Evolutionary conservation across 2,797 vertebrate species (phyloP).

Genomic region (Pseudochaenichthys georgianus): DNA sequence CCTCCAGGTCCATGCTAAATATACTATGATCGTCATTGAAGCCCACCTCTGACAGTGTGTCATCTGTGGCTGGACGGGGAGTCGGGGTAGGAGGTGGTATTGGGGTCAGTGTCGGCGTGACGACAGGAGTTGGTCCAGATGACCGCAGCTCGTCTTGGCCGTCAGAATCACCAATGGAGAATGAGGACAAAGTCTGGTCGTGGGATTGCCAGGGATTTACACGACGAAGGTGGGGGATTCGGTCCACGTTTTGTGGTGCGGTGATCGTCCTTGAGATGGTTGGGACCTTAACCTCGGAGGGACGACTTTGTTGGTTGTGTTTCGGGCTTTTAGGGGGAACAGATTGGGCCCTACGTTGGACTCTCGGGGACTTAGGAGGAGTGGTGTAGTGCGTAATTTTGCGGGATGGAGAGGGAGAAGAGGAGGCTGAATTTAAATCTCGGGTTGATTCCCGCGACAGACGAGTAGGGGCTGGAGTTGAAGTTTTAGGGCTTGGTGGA

Average conservation of each 20-base stretch:
- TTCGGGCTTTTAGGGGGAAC: constrained; percentile 91
- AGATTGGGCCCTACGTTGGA: constrained; percentile 84
- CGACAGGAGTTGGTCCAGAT: constrained; percentile 52
- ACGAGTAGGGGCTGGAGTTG: constrained; percentile 67
- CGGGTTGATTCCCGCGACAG: constrained; percentile 81
- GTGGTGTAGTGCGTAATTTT: constrained; percentile 68
- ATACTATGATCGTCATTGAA: constrained; percentile 80
- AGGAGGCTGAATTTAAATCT: constrained; percentile 78
- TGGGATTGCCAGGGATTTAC: constrained; percentile 88
- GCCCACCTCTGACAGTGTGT: constrained; percentile 76
- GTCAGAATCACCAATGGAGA: constrained; percentile 83
- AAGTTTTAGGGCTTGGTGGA: constrained; percentile 80
- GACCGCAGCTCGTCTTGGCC: constrained; percentile 68
- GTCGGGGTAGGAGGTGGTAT: constrained; percentile 46
- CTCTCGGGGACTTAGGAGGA: constrained; percentile 84
- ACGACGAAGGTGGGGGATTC: constrained; percentile 90
- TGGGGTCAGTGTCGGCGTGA: constrained; percentile 48
- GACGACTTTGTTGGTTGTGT: constrained; percentile 78
- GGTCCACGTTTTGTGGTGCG: constrained; percentile 89
- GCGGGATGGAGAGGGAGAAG: constrained; percentile 87
- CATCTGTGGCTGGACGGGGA: constrained; percentile 59
- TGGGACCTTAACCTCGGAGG: constrained; percentile 83
- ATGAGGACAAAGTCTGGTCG: constrained; percentile 91
- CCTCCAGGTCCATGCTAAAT: constrained; percentile 84
- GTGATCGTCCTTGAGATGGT: constrained; percentile 87